Evolutionary conservation across 1,140 invertebrate genomes (phyloP), one percentile per base, ranked within the genome.

Genomic region (Adoxophyes honmai): DNA sequence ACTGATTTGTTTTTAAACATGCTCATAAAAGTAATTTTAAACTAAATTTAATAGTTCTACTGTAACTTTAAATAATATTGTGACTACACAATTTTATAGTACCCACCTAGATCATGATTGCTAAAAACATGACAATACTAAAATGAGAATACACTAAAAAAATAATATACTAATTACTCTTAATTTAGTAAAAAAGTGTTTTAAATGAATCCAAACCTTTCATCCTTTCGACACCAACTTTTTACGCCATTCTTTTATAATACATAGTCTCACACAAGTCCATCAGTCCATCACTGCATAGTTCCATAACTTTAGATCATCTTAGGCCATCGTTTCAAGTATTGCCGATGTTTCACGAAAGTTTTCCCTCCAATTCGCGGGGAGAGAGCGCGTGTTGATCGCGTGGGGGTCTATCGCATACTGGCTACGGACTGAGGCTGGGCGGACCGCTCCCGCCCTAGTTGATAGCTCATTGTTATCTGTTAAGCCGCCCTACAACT

Each of bases 351-450:
- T 35, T 35, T 48, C 18, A 35, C 42, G 38, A 73, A 82, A 80
- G 58, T 82, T 82, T 82, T 79, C 73, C 75, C 70, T 75, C 65
- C 65, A 62, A 69, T 57, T 33, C 52, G 55, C 13, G 7, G 15
- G 2, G 8, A 42, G 42, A 9, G 37, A 51, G 37, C 55, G 38
- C 79, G 69, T 66, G 57, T 59, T 21, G 57, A 51, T 34, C 51
- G 28, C 55, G 16, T 60, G 59, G 62, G 56, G 59, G 58, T 62
- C 68, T 57, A 55, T 64, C 64, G 60, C 64, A 57, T 58, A 82
- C 79, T 82, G 75, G 55, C 34, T n/a, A 28, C 15, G 56, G 59
- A 36, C 11, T 15, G 15, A 4, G 33, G 11, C 34, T 15, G 34
- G 34, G 48, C 21, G 34, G 21, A 55, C 13, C 33, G 52, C 57